A percentile compares a stretch with the other conserved stretches of the same genome.
Conservation (phyloP, 2,797 vertebrate genomes). For the Percopsis omiscomaycus region DNA sequence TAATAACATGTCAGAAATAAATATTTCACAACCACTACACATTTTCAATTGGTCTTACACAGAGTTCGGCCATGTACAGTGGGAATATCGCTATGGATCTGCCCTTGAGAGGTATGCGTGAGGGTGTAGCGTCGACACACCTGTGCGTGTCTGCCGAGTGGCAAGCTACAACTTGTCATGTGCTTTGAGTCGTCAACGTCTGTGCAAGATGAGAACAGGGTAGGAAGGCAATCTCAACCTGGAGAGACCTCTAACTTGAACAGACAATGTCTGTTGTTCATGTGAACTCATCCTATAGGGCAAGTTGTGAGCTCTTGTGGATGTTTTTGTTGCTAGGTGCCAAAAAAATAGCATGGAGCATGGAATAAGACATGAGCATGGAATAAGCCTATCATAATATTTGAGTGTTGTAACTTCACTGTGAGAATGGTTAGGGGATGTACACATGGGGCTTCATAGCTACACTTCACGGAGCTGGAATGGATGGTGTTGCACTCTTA, state of each 20-base stretch:
- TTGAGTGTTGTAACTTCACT: constrained; percentile 2
- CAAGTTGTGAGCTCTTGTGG: neutral
- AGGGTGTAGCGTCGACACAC: constrained; percentile 49
- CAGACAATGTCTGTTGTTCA: too few species aligned
- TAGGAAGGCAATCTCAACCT: constrained; percentile 5
- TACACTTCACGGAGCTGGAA: constrained; percentile 31
- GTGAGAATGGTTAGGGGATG: neutral
- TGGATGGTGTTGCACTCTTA: constrained; percentile 19
- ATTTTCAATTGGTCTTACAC: constrained; percentile 9
- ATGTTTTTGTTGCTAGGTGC: neutral
- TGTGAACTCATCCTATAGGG: too few species aligned
- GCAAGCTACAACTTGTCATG: constrained; percentile 36
- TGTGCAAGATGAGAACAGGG: constrained; percentile 8
- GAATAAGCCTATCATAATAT: constrained; percentile 6
- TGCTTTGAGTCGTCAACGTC: constrained; percentile 11
- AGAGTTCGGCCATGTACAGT: constrained; percentile 1
- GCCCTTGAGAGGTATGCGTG: constrained; percentile 35
- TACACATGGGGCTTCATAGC: constrained; percentile 10
- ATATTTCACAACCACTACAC: constrained; percentile 1
- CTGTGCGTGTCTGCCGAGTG: constrained; percentile 29
- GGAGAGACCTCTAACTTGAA: neutral
- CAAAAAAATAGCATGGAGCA: neutral
- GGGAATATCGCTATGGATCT: constrained; percentile 63
- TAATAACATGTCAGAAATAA: constrained; percentile 30
- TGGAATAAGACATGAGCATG: constrained; percentile 5